A percentile compares a stretch with the other conserved stretches of the same genome.
Evolutionary conservation across 2,113 vertebrate genomes (phyloP).

Genomic region (Trinectes maculatus): DNA sequence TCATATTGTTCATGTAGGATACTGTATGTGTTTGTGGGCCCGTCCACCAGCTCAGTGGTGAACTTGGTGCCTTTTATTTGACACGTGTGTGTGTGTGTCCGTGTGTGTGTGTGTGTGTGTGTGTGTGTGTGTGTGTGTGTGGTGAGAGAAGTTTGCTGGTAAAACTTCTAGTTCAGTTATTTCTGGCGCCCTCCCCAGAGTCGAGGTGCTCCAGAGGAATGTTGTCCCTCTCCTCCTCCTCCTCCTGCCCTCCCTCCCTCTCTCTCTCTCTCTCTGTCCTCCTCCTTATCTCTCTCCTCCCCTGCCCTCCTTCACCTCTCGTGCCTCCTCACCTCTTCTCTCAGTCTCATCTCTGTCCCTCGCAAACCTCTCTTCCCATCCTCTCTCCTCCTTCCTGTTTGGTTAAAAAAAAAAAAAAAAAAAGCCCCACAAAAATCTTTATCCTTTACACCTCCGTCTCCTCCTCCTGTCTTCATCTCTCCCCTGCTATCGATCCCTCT

Average conservation of each 20-base stretch:
- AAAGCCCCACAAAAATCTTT: background rate
- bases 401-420: no score
- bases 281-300: slow-evolving; percentile 35
- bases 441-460: background rate
- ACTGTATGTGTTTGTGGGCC: slow-evolving; percentile 1
- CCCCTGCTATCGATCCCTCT: slow-evolving; percentile 56
- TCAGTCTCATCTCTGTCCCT: slow-evolving; percentile 20
- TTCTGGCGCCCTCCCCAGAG: slow-evolving; percentile 77
- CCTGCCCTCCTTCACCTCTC: slow-evolving; percentile 59
- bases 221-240: slow-evolving; percentile 59
- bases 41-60: slow-evolving; percentile 9
- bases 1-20: slow-evolving; percentile 10
- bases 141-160: slow-evolving; percentile 50
- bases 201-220: slow-evolving; percentile 70
- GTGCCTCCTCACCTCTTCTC: slow-evolving; percentile 12
- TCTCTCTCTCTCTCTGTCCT: slow-evolving; percentile 52
- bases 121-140: slow-evolving; percentile 21
- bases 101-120: background rate
- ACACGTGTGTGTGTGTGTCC: slow-evolving; percentile 1
- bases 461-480: slow-evolving; percentile 19
- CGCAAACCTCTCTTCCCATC: background rate
- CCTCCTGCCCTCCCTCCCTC: slow-evolving; percentile 10
- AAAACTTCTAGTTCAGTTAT: slow-evolving; percentile 81
- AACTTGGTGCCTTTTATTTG: slow-evolving; percentile 32
- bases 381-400: background rate